Percentiles rank a stretch among this genome's conserved stretches.
These are phyloP conservation scores for Bactericera cockerelli DNA, from an alignment of 1,140 invertebrate species.

Conservation along the genomic window DNA sequence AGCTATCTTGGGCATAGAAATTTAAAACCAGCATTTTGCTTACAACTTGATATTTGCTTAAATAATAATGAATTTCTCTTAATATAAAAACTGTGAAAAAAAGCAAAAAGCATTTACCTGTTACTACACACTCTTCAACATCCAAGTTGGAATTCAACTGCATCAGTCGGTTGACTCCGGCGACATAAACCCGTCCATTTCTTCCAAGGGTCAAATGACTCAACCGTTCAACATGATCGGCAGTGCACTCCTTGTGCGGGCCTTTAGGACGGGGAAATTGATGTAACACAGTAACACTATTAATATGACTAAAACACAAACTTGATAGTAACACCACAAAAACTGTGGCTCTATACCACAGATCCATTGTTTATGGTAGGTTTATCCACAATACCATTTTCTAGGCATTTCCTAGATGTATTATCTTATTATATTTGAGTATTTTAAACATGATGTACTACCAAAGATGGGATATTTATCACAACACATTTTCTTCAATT, in stretches of 20 bases:
- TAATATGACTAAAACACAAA: neutral
- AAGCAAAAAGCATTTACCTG: constrained; percentile 27
- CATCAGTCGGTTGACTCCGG: constrained; percentile 39
- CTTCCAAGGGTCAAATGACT: constrained; percentile 34
- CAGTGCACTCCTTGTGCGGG: constrained; percentile 11
- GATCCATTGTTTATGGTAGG: neutral
- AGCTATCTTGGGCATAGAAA: no score
- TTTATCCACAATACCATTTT: no score
- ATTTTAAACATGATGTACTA: no score
- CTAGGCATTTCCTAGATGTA: no score
- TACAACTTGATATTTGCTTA: no score
- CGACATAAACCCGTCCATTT: constrained; percentile 38
- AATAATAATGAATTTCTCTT: no score
- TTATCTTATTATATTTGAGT: no score
- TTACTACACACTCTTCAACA: constrained; percentile 32
- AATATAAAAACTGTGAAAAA: no score
- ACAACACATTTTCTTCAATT: no score
- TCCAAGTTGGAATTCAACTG: constrained; percentile 34
- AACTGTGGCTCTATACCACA: constrained; percentile 2
- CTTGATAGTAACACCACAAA: neutral
- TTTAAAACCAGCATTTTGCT: no score
- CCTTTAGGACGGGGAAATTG: neutral
- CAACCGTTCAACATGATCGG: constrained; percentile 17
- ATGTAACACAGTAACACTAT: neutral
- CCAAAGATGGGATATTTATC: no score